phyloP scores from a whole-genome alignment of 2,113 vertebrate genomes.

The Scalopus aquaticus region DNA sequence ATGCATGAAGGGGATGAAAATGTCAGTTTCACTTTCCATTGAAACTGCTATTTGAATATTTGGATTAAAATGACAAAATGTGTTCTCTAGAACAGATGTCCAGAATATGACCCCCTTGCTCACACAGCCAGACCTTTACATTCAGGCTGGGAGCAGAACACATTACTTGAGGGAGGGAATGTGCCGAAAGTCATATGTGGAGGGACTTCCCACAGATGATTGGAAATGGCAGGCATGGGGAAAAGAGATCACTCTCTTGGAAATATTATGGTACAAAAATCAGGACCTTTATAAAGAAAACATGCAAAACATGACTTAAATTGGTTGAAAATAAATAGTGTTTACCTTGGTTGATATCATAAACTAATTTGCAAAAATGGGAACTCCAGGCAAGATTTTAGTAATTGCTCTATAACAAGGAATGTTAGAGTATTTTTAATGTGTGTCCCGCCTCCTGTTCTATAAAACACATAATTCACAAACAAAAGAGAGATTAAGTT shows the following conservation, averaged over 20 bases:
- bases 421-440: not conserved
- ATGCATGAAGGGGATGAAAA: not conserved
- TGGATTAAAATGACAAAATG: not conserved
- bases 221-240: not conserved
- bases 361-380: not conserved
- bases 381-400: not conserved
- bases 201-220: not conserved
- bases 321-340: not conserved
- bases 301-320: not conserved
- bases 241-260: not conserved
- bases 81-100: not conserved
- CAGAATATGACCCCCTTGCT: not conserved
- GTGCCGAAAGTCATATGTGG: no score
- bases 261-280: not conserved
- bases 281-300: not conserved
- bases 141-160: not conserved
- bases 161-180: not conserved
- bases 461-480: not conserved
- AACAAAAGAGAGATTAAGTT: not conserved
- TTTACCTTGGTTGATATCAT: not conserved
- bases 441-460: not conserved
- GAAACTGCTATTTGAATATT: not conserved
- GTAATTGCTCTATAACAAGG: not conserved
- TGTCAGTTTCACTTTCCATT: not conserved
- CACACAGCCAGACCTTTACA: rapidly evolving